Conservation (phyloP, 2,797 vertebrate genomes). For the Cyclopterus lumpus region DNA sequence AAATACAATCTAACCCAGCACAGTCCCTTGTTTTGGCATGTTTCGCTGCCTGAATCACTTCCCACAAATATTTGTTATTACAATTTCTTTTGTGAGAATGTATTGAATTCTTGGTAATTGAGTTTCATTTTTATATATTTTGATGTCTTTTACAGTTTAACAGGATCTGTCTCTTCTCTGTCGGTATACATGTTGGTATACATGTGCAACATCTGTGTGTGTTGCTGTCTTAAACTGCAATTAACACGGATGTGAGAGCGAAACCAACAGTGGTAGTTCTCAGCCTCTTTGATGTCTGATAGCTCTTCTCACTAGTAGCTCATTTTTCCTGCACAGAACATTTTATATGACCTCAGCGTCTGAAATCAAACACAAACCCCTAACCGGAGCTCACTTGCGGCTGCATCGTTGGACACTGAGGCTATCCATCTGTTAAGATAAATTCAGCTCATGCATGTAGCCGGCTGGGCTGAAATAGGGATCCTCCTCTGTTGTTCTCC, state of each 20-base stretch:
- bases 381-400: neutral
- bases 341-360: neutral
- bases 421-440: neutral
- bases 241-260: conserved; percentile 48
- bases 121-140: neutral
- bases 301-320: conserved; percentile 9
- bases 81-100: neutral
- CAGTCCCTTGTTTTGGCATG: neutral
- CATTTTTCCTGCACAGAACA: neutral
- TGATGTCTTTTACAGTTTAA: neutral
- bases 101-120: neutral
- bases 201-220: conserved; percentile 12
- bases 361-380: neutral
- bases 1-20: neutral
- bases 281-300: conserved; percentile 44
- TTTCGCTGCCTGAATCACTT: neutral
- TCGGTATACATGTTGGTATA: too few species aligned
- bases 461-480: neutral
- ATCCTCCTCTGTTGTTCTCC: too few species aligned
- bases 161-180: neutral
- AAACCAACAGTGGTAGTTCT: conserved; percentile 5
- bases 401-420: neutral
- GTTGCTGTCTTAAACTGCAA: conserved; percentile 6
- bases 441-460: neutral
- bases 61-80: neutral